Evolutionary conservation across 2,797 vertebrate genomes (phyloP).

Genomic region (Clarias laeviceps): DNA sequence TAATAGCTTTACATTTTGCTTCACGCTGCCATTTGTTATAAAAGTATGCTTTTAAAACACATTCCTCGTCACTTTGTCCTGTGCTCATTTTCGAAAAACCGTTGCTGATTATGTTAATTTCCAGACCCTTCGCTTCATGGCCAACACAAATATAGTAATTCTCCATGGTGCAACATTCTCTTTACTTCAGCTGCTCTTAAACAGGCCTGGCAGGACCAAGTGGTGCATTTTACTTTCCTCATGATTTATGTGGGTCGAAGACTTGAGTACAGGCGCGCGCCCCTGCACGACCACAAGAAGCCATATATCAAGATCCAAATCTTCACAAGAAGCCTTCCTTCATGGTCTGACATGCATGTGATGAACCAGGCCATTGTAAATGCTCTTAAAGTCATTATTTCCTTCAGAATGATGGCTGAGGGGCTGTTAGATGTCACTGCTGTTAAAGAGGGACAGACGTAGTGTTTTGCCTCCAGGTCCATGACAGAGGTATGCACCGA

Average conservation of each 20-base stretch:
- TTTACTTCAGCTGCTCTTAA: slow-evolving; percentile 45
- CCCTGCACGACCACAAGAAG: slow-evolving; percentile 25
- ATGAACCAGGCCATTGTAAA: slow-evolving; percentile 34
- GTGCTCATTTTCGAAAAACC: slow-evolving; percentile 31
- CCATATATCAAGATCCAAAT: slow-evolving; percentile 38
- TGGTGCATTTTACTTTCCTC: slow-evolving; percentile 43
- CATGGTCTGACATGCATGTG: slow-evolving; percentile 15
- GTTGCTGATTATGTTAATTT: slow-evolving; percentile 44
- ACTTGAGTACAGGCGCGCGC: slow-evolving; percentile 25
- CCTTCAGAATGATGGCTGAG: slow-evolving; percentile 29
- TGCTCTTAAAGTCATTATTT: slow-evolving; percentile 37
- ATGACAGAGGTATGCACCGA: slow-evolving; percentile 8
- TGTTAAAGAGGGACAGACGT: background rate
- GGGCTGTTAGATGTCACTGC: slow-evolving; percentile 23
- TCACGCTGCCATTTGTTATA: slow-evolving; percentile 23
- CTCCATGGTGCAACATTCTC: slow-evolving; percentile 23
- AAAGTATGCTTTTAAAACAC: slow-evolving; percentile 33
- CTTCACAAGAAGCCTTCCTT: slow-evolving; percentile 19
- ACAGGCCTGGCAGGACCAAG: slow-evolving; percentile 45
- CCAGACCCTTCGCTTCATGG: background rate
- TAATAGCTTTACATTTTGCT: slow-evolving; percentile 32
- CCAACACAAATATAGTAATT: slow-evolving; percentile 56
- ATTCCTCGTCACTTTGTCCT: slow-evolving; percentile 13
- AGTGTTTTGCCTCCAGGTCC: slow-evolving; percentile 10
- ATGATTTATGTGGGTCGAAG: slow-evolving; percentile 51